These are phyloP conservation scores for Cryptoleucopteryx plumbea DNA, from an alignment of 2,113 vertebrate genomes.

Conservation along the genomic window DNA sequence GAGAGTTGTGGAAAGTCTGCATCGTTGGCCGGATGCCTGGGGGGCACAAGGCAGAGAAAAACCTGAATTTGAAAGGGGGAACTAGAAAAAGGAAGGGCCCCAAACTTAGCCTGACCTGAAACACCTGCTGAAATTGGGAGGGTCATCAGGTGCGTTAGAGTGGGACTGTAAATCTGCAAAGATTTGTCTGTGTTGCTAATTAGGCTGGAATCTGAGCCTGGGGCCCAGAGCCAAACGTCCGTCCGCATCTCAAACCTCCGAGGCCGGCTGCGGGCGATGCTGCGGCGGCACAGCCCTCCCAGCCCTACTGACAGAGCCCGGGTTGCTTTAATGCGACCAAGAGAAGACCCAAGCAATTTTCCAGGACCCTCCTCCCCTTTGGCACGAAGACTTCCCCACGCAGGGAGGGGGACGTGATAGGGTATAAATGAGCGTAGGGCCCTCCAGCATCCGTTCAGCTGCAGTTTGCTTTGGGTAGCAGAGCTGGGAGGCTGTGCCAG, in stretches of 20 bases:
- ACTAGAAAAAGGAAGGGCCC: neutral
- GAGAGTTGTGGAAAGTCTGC: neutral
- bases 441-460: neutral
- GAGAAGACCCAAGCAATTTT: neutral
- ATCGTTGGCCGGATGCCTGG: neutral
- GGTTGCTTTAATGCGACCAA: neutral
- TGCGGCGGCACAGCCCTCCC: accelerated
- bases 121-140: neutral
- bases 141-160: neutral
- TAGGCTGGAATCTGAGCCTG: neutral
- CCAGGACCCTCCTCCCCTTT: neutral
- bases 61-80: neutral
- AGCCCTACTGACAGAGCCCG: neutral
- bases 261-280: neutral
- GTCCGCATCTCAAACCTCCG: accelerated
- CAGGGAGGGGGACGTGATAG: neutral
- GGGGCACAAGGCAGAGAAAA: neutral
- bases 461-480: neutral
- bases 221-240: neutral
- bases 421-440: neutral
- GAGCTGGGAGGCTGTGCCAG: neutral
- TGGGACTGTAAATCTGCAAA: neutral
- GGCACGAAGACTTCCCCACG: neutral
- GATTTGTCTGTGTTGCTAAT: neutral
- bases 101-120: neutral